Evolutionary conservation across 1,140 invertebrate genomes (phyloP), one percentile per base, ranked within the genome.

Genomic region (Drosophila simulans): DNA sequence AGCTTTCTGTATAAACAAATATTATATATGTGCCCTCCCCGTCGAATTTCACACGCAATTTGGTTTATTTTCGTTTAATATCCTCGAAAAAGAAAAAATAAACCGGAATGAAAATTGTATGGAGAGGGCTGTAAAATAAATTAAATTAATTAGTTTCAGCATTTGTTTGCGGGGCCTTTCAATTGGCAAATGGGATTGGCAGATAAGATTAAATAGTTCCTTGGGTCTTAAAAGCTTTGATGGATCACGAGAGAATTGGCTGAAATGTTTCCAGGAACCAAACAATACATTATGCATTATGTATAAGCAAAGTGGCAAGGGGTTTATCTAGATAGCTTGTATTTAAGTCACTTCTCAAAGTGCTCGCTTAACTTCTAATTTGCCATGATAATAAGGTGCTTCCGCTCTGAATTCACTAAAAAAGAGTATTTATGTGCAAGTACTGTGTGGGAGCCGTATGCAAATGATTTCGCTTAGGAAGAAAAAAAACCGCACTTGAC

Each of bases 11-110:
- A 73, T 86, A 71, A 80, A 69, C 60, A 72, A 88, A 76, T 55
- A 76, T 74, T 45, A 25, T 46, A 70, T 42, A 53, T 45, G 35
- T 13, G 53, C n/a, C 35, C 4, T 10, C 7, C 27, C 20, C 22
- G 55, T 71, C 51, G 58, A 89, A 77, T 88, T 84, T 89, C 76
- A 80, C 80, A 89, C 72, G 54, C 80, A 73, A 83, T 89, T 88
- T 65, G 54, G 66, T 73, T 89, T 75, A 83, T 86, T 79, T 76
- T 59, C 63, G 37, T 80, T 68, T 40, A 57, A 70, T 69, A 68
- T 53, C 51, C 63, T 51, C 22, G 3, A 39, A 39, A 48, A 25
- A 5, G 31, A 48, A 35, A 54, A 27, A 12, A 20, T 12, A 42
- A 48, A 65, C 48, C 56, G 48, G 77, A 79, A 80, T 60, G 31